Evolutionary conservation across 35 echinoderm and acorn worm species (phyloP), one percentile per base, ranked within the genome.

Genomic region (Amphiura filiformis): DNA sequence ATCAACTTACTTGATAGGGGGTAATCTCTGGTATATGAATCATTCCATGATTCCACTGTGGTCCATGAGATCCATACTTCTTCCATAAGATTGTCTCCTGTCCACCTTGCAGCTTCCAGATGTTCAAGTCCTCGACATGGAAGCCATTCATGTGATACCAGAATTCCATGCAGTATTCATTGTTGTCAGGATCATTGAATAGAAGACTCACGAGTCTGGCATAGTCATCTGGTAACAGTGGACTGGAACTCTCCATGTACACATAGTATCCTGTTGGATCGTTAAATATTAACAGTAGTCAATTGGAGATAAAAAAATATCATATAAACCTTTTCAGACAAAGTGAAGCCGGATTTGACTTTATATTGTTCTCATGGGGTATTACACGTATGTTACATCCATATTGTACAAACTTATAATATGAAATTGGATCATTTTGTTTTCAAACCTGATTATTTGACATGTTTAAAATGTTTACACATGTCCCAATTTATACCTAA

Each of bases 81-180:
- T 70, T 89, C 92, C 88, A 94, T 3, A 92, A 44, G 33, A 82
- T 32, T 0, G 37, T 64, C 77, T 85, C 81, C 20, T 28, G 23
- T 34, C 76, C 57, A 61, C 36, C 64, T 15, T 36, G 84, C 18
- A 75, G 34, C 11, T 82, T 91, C 77, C 89, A 94, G n/a, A 97
- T 57, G 39, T 93, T 88, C 0, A 97, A 80, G 32, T 56, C 76
- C 1, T 90, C 84, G 0, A 97, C 78, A 77, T 93, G 57, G 41
- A 42, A 42, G 34, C 95, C 95, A 76, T 97, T 91, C 95, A 97
- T 97, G 41, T 97, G 95, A 33, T 91, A 95, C 80, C 85, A 95
- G 36, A 87, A 95, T 36, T 88, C 93, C 93, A 94, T 91, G 38
- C 93, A 95, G 85, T 95, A 95, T 23, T 80, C 84, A 33, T 38